A percentile compares a stretch with the other conserved stretches of the same genome.
phyloP scores from a whole-genome alignment of 2,797 vertebrate genomes.

The Pyrocephalus nanus region DNA sequence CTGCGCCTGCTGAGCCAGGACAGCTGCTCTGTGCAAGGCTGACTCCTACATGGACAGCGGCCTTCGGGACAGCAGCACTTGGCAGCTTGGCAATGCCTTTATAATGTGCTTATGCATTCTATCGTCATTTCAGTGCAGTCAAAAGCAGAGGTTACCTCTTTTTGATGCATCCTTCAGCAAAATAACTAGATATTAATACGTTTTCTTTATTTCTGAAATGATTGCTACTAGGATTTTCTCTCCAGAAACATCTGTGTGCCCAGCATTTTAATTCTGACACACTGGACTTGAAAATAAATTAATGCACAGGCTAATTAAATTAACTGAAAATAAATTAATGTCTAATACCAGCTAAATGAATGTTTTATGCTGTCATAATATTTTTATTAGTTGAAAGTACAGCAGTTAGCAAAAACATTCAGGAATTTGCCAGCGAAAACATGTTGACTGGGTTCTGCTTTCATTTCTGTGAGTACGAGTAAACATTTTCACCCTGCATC shows the following conservation, averaged over 20 bases:
- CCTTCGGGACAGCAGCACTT: not conserved
- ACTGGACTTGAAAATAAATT: constrained; percentile 40
- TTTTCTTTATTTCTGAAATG: not conserved
- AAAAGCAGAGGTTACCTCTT: not conserved
- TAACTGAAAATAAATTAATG: constrained; percentile 34
- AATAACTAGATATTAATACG: not conserved
- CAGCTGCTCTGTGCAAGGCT: not conserved
- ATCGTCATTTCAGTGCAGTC: not conserved
- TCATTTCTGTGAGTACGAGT: not conserved
- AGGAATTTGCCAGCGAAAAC: not conserved
- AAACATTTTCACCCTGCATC: not conserved
- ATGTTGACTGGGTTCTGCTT: not conserved
- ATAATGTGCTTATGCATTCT: not conserved
- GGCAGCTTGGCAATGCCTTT: not conserved
- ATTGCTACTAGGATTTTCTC: not conserved
- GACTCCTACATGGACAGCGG: not conserved
- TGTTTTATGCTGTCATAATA: constrained; percentile 41
- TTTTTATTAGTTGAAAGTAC: constrained; percentile 46
- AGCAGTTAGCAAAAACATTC: not conserved
- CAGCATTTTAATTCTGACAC: constrained; percentile 10
- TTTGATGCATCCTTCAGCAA: not conserved
- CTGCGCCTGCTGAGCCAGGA: fast-evolving
- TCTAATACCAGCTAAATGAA: not conserved
- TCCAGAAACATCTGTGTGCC: not conserved
- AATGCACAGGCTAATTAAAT: not conserved